Percentiles rank a stretch among this genome's conserved stretches.
These are phyloP conservation scores for Erannis defoliaria DNA, from an alignment of 2,888 invertebrate genomes.

Conservation along the genomic window DNA sequence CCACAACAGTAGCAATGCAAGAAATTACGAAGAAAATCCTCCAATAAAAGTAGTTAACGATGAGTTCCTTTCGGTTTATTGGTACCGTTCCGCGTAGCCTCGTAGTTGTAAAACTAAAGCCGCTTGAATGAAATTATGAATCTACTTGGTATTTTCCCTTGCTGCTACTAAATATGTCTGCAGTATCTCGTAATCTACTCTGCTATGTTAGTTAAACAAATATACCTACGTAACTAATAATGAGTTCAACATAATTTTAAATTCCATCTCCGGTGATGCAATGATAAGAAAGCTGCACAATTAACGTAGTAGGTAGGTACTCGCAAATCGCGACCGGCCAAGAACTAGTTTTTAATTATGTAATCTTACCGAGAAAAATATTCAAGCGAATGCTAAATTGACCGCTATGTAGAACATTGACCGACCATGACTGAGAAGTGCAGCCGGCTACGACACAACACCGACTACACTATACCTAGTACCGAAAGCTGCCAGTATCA, in stretches of 20 bases:
- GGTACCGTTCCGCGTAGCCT: too few relatives aligned
- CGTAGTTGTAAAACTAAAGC: too few relatives aligned
- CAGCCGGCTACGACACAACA: constrained; percentile 36
- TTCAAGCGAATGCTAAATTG: constrained; percentile 54
- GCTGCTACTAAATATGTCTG: too few relatives aligned
- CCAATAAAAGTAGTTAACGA: too few relatives aligned
- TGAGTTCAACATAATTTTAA: neutral
- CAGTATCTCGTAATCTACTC: too few relatives aligned
- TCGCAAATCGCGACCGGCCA: constrained; percentile 38
- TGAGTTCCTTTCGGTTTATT: too few relatives aligned
- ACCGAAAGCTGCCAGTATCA: constrained; percentile 3
- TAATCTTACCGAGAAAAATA: constrained; percentile 54
- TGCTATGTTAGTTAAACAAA: too few relatives aligned
- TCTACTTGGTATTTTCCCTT: too few relatives aligned
- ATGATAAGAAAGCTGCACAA: constrained; percentile 44
- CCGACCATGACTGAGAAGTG: constrained; percentile 70
- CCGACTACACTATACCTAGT: neutral
- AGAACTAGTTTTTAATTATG: constrained; percentile 47
- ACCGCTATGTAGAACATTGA: constrained; percentile 66
- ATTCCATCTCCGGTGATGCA: constrained; percentile 39
- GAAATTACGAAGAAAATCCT: too few relatives aligned
- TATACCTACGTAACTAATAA: neutral
- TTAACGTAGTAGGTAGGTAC: constrained; percentile 29
- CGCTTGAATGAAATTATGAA: too few relatives aligned
- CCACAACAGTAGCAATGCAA: too few relatives aligned